Evolutionary conservation across 1,140 invertebrate genomes (phyloP), one percentile per base, ranked within the genome.

Genomic region (Bradynema listronoti): DNA sequence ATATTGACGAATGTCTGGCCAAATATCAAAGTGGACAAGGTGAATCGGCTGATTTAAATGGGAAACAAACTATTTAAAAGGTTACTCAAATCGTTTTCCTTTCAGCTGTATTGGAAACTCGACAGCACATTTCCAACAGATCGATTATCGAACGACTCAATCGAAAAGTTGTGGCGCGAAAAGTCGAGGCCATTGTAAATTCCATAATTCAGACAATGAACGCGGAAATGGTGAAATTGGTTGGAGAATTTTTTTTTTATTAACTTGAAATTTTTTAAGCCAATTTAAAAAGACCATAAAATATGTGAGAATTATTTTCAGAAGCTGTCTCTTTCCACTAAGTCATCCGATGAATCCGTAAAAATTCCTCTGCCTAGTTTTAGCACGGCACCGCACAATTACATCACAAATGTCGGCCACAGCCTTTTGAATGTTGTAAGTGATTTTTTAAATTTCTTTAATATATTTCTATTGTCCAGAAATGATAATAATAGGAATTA

Each of bases 391-490:
- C 65, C 67, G 7, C 67, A 69, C 36, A 69, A 63, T 49, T 69
- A 69, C 57, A 60, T 74, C 4, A 69, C 67, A n/a, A 36, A 51
- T 14, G 67, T 69, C n/a, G 67, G 67, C 9, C 67, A 69, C 33
- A 71, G 71, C 4, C 71, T 69, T 24, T 43, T 69, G 3, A 65
- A 65, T 39, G n/a, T 30, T 24, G 47, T 39, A 39, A 39, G 36
- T 39, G 11, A 39, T 39, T 11, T 39, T 39, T 11, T 39, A 19
- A 39, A 39, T 39, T 39, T 39, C 19, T 11, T 11, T 39, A 39
- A 39, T 39, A 11, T 39, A 39, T 11, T 19, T 11, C 19, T n/a
- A n/a, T n/a, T n/a, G n/a, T n/a, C n/a, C n/a, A n/a, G n/a, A n/a
- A n/a, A n/a, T n/a, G n/a, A n/a, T n/a, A n/a, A n/a, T n/a, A n/a